Conservation (phyloP, 2,797 vertebrate species). For the Perodicticus potto region DNA sequence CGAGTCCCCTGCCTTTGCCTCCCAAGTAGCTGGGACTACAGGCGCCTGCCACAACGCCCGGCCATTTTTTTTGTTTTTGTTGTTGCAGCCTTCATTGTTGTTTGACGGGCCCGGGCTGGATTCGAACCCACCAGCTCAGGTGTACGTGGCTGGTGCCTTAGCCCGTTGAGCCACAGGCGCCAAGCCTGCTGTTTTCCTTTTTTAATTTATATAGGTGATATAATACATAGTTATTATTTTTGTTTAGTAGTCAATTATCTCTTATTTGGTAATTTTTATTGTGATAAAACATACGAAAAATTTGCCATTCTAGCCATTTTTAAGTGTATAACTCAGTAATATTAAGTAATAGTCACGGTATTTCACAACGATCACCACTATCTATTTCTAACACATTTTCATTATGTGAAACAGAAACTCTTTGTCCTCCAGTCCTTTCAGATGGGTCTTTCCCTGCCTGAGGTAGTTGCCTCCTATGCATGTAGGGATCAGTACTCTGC, state of each 20-base stretch:
- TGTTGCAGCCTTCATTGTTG: too few species aligned
- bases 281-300: not conserved
- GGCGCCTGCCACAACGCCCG: too few species aligned
- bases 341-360: not conserved
- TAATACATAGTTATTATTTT: not conserved
- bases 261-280: not conserved
- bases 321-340: not conserved
- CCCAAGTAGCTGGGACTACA: too few species aligned
- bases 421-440: not conserved
- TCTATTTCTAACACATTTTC: not conserved
- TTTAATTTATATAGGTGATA: not conserved
- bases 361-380: not conserved
- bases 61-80: too few species aligned
- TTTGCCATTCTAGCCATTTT: not conserved
- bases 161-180: too few species aligned
- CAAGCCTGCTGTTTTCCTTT: too few species aligned
- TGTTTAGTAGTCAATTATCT: not conserved
- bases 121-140: too few species aligned
- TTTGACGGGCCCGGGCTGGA: too few species aligned
- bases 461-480: not conserved
- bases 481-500: not conserved
- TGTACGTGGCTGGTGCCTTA: too few species aligned
- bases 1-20: too few species aligned
- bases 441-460: not conserved
- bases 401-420: not conserved